These are phyloP conservation scores for Helicolenus hilgendorfi DNA, from an alignment of 2,797 vertebrate genomes.

Conservation along the genomic window DNA sequence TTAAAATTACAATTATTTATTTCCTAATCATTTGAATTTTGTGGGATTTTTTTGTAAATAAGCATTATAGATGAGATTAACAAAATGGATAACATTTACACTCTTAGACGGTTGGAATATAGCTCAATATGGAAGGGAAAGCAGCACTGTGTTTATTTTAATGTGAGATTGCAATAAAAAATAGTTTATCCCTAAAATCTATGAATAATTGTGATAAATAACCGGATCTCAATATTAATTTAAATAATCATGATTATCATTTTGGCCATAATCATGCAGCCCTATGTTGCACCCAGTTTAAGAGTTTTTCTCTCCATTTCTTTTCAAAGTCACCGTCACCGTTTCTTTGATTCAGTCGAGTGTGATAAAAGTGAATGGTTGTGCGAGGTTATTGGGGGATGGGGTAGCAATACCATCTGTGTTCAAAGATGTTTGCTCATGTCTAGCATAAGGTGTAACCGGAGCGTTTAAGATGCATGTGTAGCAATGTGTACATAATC, in stretches of 20 bases:
- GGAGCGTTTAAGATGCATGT: conserved; percentile 62
- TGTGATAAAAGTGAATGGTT: conserved; percentile 56
- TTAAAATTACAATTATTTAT: not conserved
- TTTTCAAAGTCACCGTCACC: conserved; percentile 54
- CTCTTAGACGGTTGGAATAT: not conserved
- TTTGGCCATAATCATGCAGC: no score
- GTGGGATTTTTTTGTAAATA: not conserved
- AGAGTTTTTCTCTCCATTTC: conserved; percentile 11
- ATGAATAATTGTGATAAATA: no score
- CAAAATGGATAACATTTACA: not conserved
- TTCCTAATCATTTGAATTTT: not conserved
- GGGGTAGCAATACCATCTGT: conserved; percentile 68
- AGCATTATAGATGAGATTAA: not conserved
- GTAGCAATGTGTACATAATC: conserved; percentile 64
- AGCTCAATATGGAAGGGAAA: no score
- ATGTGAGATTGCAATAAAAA: no score
- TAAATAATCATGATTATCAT: no score
- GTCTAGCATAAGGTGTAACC: conserved; percentile 70
- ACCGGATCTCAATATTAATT: no score
- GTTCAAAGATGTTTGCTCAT: conserved; percentile 70
- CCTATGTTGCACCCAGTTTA: conserved; percentile 2
- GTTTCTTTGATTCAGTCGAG: conserved; percentile 63
- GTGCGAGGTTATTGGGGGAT: conserved; percentile 51
- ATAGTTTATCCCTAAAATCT: no score
- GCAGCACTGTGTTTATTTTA: no score